Evolutionary conservation across 2,113 vertebrate species (phyloP), one percentile per base, ranked within the genome.

Genomic region (Paramisgurnus dabryanus): DNA sequence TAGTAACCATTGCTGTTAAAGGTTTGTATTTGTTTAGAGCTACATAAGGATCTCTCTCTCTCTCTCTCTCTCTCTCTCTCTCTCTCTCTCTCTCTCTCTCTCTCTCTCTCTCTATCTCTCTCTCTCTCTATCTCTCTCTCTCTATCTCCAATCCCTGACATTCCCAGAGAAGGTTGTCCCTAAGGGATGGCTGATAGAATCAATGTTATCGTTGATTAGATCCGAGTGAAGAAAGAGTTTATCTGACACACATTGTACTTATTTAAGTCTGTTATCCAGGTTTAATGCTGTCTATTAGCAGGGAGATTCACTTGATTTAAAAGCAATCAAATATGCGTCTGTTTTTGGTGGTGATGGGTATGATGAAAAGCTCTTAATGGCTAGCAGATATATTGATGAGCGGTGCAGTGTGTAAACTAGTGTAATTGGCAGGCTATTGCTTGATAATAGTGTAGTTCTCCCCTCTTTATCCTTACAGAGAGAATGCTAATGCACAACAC

Each of bases 141-240:
- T 2, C 12, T 53, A 12, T 18, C 55, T 58, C 55, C 2, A 6
- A n/a, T n/a, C 7, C 3, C 6, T 18, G 17, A 3, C n/a, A 2
- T 7, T 18, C 55, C 17, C 5, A 27, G 22, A 43, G 22, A 58
- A 72, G 1, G 43, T 76, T 57, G 71, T 65, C 82, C 65, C 41
- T 22, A 79, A 70, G 57, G 79, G 67, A 45, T 69, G 66, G 41
- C 70, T 80, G 79, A 85, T 86, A 78, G 78, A 77, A 86, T 82
- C 67, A 47, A 34, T 78, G 78, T 78, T 80, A 85, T 86, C 80
- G 64, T 69, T 76, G 78, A 81, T 79, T 81, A 82, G 78, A 80
- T 86, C 81, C 40, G 66, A 81, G 47, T 15, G 79, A 27, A 78
- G 67, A 67, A 53, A 81, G 79, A 61, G 77, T 80, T 84, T 86